These are phyloP conservation scores for Periparus ater DNA, from an alignment of 2,797 vertebrate genomes.

Conservation along the genomic window DNA sequence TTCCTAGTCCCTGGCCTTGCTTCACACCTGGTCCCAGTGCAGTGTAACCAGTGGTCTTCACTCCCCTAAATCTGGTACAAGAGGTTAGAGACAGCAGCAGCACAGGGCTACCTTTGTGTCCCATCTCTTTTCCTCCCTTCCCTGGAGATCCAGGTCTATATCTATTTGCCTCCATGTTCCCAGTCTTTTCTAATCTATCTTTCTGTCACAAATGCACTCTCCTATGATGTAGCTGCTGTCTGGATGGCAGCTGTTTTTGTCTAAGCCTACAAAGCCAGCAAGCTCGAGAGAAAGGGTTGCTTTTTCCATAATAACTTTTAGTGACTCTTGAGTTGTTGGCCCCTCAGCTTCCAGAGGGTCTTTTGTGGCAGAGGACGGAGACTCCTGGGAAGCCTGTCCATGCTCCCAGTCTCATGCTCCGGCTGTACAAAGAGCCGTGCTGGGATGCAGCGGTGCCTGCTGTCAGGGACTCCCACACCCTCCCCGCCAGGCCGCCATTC, in stretches of 20 bases:
- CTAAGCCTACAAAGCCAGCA: not conserved
- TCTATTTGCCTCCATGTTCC: not conserved
- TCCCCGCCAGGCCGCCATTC: not conserved
- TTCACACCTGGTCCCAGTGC: not conserved
- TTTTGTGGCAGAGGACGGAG: not conserved
- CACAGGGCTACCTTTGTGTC: not conserved
- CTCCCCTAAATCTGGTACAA: accelerated
- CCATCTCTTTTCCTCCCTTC: not conserved
- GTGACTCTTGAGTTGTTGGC: not conserved
- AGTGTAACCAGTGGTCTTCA: not conserved
- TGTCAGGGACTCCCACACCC: not conserved
- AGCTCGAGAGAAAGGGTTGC: not conserved
- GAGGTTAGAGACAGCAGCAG: not conserved
- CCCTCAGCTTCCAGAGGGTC: not conserved
- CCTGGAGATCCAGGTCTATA: not conserved
- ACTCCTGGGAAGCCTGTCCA: not conserved
- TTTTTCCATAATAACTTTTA: constrained; percentile 5
- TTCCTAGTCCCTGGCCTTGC: not conserved
- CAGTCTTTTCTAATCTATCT: not conserved
- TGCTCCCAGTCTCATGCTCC: not conserved
- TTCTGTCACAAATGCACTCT: not conserved
- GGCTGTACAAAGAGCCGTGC: not conserved
- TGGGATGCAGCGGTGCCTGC: not conserved
- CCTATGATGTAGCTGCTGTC: not conserved
- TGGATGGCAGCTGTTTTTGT: constrained; percentile 3